phyloP scores from a whole-genome alignment of 1,140 invertebrate genomes.

The Anoplolepis gracilipes region DNA sequence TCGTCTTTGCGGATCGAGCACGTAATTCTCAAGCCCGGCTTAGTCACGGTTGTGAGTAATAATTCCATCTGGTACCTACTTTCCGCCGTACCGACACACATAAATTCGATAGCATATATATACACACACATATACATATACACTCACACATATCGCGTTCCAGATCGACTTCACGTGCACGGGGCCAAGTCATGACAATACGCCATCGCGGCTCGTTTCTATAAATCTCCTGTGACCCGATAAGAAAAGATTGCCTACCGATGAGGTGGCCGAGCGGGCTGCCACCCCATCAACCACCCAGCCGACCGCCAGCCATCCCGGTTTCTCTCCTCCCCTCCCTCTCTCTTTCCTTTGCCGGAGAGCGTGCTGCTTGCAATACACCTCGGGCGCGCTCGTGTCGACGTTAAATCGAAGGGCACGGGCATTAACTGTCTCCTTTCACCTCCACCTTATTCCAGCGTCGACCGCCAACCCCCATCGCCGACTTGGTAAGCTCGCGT shows the following conservation, averaged over 20 bases:
- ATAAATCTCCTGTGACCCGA: slow-evolving; percentile 76
- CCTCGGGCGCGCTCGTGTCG: slow-evolving; percentile 51
- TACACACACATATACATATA: background rate
- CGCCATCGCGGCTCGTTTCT: slow-evolving; percentile 69
- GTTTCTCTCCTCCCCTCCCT: background rate
- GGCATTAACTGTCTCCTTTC: slow-evolving; percentile 61
- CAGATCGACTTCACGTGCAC: slow-evolving; percentile 68
- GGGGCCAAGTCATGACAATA: slow-evolving; percentile 71
- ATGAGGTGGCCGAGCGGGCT: slow-evolving; percentile 59
- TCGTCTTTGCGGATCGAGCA: slow-evolving; percentile 62
- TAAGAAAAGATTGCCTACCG: slow-evolving; percentile 76
- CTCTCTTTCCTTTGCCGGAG: background rate
- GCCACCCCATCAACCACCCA: slow-evolving; percentile 14
- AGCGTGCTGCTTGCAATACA: slow-evolving; percentile 57
- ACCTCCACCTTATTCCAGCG: slow-evolving; percentile 38
- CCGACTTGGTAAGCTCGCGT: slow-evolving; percentile 74
- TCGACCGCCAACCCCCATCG: background rate
- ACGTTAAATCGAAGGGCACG: slow-evolving; percentile 79
- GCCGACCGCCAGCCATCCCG: slow-evolving; percentile 30
- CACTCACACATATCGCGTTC: slow-evolving; percentile 60
- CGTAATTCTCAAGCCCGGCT: slow-evolving; percentile 67
- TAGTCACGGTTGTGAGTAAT: slow-evolving; percentile 68
- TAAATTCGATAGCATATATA: background rate
- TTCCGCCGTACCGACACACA: slow-evolving; percentile 32
- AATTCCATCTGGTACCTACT: slow-evolving; percentile 64